phyloP scores from a whole-genome alignment of 2,113 vertebrate species.

The Leucosticte australis region DNA sequence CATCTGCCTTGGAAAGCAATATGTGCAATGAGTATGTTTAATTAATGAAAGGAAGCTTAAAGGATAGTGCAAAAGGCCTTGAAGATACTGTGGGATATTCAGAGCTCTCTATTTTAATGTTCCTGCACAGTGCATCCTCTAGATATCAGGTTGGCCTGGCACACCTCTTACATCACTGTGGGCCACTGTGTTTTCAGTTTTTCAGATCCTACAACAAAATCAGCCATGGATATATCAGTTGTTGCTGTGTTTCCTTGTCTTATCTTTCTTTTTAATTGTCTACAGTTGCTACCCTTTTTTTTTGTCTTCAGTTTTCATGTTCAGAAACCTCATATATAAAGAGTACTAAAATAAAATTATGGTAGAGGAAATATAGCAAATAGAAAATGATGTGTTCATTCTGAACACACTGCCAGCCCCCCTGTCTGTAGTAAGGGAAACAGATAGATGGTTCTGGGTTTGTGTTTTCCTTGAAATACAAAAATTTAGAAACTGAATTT shows the following conservation, averaged over 20 bases:
- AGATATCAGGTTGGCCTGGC: neutral
- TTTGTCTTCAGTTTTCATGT: neutral
- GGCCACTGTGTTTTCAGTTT: neutral
- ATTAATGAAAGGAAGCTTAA: neutral
- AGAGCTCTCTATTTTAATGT: neutral
- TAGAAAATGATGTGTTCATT: neutral
- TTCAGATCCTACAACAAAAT: neutral
- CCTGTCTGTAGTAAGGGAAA: neutral
- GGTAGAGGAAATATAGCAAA: neutral
- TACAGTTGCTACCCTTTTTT: neutral
- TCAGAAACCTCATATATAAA: neutral
- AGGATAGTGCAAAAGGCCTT: neutral
- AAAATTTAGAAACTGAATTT: neutral
- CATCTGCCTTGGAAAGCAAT: neutral
- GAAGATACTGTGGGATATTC: neutral
- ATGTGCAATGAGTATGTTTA: neutral
- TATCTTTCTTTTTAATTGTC: neutral
- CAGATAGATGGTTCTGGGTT: neutral
- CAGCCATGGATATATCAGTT: neutral
- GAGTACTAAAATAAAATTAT: neutral
- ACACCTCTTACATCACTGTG: neutral
- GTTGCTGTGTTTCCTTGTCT: neutral
- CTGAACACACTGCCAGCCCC: neutral
- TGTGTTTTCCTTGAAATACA: neutral
- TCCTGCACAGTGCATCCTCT: neutral